These are phyloP conservation scores for Rhabditoides inermis DNA, from an alignment of 2,888 invertebrate species.

Conservation along the genomic window DNA sequence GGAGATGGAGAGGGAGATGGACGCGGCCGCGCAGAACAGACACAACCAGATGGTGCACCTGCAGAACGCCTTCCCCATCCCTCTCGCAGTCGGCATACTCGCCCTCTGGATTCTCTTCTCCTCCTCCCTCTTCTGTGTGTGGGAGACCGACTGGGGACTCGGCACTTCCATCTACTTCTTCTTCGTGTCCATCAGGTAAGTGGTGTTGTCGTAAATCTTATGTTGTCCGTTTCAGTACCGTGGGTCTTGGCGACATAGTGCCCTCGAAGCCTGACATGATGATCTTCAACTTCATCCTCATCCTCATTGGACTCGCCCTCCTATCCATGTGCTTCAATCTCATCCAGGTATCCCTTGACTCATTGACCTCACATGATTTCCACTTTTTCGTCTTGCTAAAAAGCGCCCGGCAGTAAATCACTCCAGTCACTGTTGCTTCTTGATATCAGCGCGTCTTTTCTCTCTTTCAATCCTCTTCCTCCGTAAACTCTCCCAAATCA, in stretches of 20 bases:
- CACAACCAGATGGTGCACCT: slow-evolving; percentile 15
- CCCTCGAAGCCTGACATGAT: slow-evolving; percentile 50
- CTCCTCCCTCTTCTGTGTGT: slow-evolving; percentile 27
- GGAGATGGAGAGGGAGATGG: slow-evolving; percentile 4
- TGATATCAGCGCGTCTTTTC: no score
- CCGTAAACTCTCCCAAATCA: no score
- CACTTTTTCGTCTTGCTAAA: background rate
- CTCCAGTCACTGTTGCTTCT: no score
- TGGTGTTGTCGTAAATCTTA: background rate
- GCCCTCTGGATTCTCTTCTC: slow-evolving; percentile 45
- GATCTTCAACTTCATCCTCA: slow-evolving; percentile 47
- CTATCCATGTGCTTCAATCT: slow-evolving; percentile 50
- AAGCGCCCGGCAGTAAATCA: no score
- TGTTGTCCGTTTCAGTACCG: slow-evolving; percentile 34
- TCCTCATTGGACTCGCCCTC: slow-evolving; percentile 47
- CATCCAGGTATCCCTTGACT: no score
- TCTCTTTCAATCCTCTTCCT: no score
- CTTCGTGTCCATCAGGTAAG: slow-evolving; percentile 48
- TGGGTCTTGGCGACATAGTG: slow-evolving; percentile 49
- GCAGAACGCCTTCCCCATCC: slow-evolving; percentile 38
- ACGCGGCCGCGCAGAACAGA: slow-evolving; percentile 13
- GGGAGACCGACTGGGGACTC: slow-evolving; percentile 32
- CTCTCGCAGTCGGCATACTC: slow-evolving; percentile 43
- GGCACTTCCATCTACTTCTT: slow-evolving; percentile 47
- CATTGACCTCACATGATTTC: background rate